Conservation (phyloP, 2,113 vertebrate species). For the Syngnathus typhle region DNA sequence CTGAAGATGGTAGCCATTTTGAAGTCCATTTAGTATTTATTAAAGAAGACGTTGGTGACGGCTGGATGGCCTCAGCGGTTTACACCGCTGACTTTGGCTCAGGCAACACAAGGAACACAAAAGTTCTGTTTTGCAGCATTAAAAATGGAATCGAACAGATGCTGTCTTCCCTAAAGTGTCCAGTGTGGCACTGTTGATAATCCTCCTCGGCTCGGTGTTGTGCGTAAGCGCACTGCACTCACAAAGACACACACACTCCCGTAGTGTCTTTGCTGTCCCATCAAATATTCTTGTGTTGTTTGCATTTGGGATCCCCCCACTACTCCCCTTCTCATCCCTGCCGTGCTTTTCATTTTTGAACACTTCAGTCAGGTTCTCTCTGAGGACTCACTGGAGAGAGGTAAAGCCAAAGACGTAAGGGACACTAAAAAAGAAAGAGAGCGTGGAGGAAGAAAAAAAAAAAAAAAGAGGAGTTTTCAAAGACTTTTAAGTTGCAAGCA, state of each 20-base stretch:
- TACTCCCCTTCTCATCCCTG: background rate
- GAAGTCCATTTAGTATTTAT: too few relatives aligned
- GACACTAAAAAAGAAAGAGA: conserved; percentile 22
- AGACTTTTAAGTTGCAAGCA: conserved; percentile 61
- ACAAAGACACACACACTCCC: background rate
- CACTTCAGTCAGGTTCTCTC: conserved; percentile 64
- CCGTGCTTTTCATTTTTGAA: conserved; percentile 59
- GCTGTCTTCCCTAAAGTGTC: conserved; percentile 52
- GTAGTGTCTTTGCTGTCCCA: conserved; percentile 26
- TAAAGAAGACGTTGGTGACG: too few relatives aligned
- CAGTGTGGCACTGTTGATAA: conserved; percentile 40
- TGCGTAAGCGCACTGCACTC: background rate
- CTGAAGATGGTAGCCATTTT: too few relatives aligned
- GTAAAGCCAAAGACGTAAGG: background rate
- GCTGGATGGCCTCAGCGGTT: too few relatives aligned
- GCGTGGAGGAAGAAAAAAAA: conserved; percentile 27
- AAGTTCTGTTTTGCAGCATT: conserved; percentile 39
- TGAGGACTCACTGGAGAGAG: conserved; percentile 41
- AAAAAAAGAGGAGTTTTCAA: conserved; percentile 52
- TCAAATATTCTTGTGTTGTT: conserved; percentile 55
- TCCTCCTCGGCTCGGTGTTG: conserved; percentile 41
- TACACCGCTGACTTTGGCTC: too few relatives aligned
- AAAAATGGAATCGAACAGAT: conserved; percentile 60
- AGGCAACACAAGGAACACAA: conserved; percentile 13
- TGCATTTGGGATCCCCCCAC: conserved; percentile 51